Evolutionary conservation across 2,888 invertebrate species (phyloP), one percentile per base, ranked within the genome.

Genomic region (Sinelater perroti): DNA sequence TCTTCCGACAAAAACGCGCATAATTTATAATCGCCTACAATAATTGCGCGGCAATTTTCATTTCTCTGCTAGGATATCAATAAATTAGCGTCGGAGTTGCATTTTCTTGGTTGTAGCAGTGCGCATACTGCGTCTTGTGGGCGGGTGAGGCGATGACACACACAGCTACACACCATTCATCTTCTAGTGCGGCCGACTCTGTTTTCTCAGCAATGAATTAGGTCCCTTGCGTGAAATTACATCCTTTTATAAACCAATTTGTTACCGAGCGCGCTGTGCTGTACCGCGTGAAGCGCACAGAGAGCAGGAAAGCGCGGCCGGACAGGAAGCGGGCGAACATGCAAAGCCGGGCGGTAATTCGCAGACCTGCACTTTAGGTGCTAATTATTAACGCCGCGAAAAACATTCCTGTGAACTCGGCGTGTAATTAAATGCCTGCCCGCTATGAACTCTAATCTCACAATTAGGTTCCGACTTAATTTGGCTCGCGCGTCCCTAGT

Each of bases 131-230:
- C 38, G 51, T 35, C 35, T 60, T 49, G 64, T 64, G 60, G 64
- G 64, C 60, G 64, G 56, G 26, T 33, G 42, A 46, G 57, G 60
- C 58, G 64, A 64, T 57, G 63, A 63, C 63, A 59, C 56, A 46
- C 50, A 44, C 51, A 42, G 52, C 60, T 52, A 58, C 56, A 61
- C 45, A 46, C 56, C 61, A 61, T 61, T 61, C 59, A 61, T 61
- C 61, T 61, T 61, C 54, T 56, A 60, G 52, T 38, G 40, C 21
- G 40, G 26, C 40, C 13, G 51, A 52, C 42, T 36, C 35, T 36
- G 45, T 31, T 33, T 60, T 33, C 11, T 28, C 31, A 46, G 33
- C 42, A 51, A 56, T 60, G 46, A 53, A 60, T 60, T 60, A 56
- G 60, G 49, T 53, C 31, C 35, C 35, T 47, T 33, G 35, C 31